Percentiles rank a stretch among this genome's conserved stretches.
Evolutionary conservation across 2,113 vertebrate genomes (phyloP).

Genomic region (Laterallus jamaicensis): DNA sequence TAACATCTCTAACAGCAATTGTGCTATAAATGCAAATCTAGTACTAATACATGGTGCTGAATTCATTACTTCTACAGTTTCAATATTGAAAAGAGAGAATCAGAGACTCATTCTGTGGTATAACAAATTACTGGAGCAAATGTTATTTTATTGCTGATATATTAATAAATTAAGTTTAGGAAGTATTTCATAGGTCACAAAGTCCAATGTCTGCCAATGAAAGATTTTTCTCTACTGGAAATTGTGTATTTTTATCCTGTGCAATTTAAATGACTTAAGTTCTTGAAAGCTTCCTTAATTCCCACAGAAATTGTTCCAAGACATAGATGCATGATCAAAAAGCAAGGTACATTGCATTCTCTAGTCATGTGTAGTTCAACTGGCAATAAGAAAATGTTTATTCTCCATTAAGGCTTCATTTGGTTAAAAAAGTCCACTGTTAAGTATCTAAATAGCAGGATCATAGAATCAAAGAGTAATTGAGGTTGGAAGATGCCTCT

Average conservation of each 20-base stretch:
- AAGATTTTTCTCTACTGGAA: neutral
- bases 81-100: neutral
- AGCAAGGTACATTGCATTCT: neutral
- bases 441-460: neutral
- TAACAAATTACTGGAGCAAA: neutral
- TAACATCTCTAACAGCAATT: neutral
- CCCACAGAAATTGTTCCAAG: neutral
- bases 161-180: neutral
- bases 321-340: neutral
- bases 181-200: neutral
- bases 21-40: constrained; percentile 15
- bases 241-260: neutral
- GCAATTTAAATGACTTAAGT: neutral
- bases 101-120: neutral
- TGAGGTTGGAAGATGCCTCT: neutral
- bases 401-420: neutral
- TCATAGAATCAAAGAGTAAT: neutral
- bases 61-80: constrained; percentile 9
- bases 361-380: neutral
- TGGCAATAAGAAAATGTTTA: neutral
- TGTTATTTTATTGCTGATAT: neutral
- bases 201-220: neutral
- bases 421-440: neutral
- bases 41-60: neutral
- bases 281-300: neutral